Percentiles rank a stretch among this genome's conserved stretches.
Conservation (phyloP, 2,113 vertebrate genomes). For the Dryoscopus gambensis region DNA sequence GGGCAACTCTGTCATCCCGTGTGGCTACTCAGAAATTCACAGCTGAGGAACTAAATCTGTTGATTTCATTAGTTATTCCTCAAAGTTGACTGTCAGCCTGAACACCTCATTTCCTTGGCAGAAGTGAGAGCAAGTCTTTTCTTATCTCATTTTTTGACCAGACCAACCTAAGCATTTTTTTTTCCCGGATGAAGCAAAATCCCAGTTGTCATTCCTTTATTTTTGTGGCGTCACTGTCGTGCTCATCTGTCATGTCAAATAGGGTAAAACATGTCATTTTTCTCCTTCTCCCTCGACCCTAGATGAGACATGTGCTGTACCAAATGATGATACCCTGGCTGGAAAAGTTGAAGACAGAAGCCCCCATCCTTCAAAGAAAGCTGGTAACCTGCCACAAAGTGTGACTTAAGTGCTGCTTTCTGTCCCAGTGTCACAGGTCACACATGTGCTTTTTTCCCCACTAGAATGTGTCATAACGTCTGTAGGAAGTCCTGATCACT, state of each 20-base stretch:
- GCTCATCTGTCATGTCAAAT: neutral
- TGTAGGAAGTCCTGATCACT: conserved; percentile 80
- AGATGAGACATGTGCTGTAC: conserved; percentile 76
- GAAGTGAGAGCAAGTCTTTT: neutral
- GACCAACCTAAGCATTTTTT: neutral
- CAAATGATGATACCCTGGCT: conserved; percentile 82
- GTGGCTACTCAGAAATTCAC: neutral
- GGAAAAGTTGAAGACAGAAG: conserved; percentile 71
- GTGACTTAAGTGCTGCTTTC: neutral
- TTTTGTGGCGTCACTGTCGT: neutral
- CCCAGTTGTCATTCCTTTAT: neutral
- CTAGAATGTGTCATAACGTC: conserved; percentile 82
- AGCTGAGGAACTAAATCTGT: neutral
- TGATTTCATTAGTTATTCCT: neutral
- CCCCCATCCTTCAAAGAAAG: conserved; percentile 47
- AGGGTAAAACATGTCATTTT: neutral
- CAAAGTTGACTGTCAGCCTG: neutral
- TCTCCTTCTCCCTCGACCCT: neutral
- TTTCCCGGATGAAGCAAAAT: neutral
- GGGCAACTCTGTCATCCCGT: neutral
- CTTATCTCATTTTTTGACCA: neutral
- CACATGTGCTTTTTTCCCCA: neutral
- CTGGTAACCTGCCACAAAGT: conserved; percentile 64
- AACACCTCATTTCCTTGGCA: neutral
- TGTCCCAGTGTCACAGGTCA: neutral